These are phyloP conservation scores for Noctuana brunneofusca DNA, from an alignment of 2,888 invertebrate genomes.

Conservation along the genomic window DNA sequence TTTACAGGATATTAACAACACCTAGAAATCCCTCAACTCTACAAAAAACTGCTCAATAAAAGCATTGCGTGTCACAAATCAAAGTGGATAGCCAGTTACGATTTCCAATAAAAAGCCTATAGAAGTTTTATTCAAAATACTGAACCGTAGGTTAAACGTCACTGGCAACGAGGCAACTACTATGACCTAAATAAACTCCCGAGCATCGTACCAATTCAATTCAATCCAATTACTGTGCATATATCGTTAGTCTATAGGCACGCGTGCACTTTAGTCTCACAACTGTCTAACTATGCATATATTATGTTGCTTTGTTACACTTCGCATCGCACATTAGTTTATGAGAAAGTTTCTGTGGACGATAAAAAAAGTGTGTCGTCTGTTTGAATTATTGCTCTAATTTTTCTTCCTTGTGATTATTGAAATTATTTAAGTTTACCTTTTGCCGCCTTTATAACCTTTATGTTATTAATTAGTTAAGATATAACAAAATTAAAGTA, in stretches of 20 bases:
- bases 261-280: slow-evolving; percentile 22
- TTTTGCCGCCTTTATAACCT: too few species aligned
- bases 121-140: slow-evolving; percentile 34
- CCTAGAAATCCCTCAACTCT: not conserved
- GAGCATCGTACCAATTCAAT: slow-evolving; percentile 69
- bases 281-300: slow-evolving; percentile 10
- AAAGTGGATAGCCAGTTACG: slow-evolving; percentile 3
- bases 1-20: too few species aligned
- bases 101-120: slow-evolving; percentile 18
- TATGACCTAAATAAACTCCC: slow-evolving; percentile 71
- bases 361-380: too few species aligned
- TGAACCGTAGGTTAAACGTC: slow-evolving; percentile 54
- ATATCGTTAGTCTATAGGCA: slow-evolving; percentile 45
- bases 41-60: not conserved
- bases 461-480: too few species aligned
- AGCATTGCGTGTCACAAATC: slow-evolving; percentile 3
- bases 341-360: too few species aligned
- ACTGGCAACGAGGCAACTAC: slow-evolving; percentile 48
- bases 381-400: too few species aligned
- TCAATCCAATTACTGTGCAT: slow-evolving; percentile 68
- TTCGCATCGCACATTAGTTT: too few species aligned
- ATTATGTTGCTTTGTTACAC: not conserved
- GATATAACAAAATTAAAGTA: too few species aligned
- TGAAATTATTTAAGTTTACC: too few species aligned
- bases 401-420: too few species aligned